Base-by-base conservation (phyloP, 2,888 invertebrate species). In the Drosophila paranaensis region DNA sequence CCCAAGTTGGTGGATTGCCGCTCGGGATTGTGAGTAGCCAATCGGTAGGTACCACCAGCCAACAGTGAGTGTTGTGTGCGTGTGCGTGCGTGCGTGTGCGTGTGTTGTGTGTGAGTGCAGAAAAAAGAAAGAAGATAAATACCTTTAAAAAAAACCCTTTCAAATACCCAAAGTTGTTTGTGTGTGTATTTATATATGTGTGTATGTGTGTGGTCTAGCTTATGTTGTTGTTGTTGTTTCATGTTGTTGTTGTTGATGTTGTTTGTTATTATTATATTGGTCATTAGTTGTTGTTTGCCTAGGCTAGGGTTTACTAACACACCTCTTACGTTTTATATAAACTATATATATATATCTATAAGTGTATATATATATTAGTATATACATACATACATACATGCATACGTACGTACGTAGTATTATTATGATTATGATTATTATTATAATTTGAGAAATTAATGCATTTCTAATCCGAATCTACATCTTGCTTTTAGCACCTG, bases 401-500 rank as follows among this genome's bases (percentile, higher is more conserved):
- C 60, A 70, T 54, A 42, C 25, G 53, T 48, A 43, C 56, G 58
- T 64, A 46, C 65, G 39, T 71, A 50, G 30, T 6, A 10, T 14
- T 27, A 45, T 20, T 8, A 6, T 48, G 30, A 25, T 16, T 27
- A 8, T 27, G 5, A 33, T 33, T 33, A 33, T 33, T 33, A 33
- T 33, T 6, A 33, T 8, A 6, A 37, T 14, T 25, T 64, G n/a
- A 9, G 9, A 13, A 39, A 14, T 14, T 9, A 20, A n/a, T 51
- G 16, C 37, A 30, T 25, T 2, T 68, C 75, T 90, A 74, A 82
- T 79, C 60, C 45, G 33, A 62, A 67, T 67, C 61, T 48, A 64
- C 67, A 46, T 86, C 63, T 78, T 91, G 74, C 80, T 94, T 94
- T 46, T 94, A 96, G 96, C 96, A 96, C 92, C 95, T 96, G 94